A percentile compares a stretch with the other conserved stretches of the same genome.
Conservation (phyloP, 2,797 vertebrate genomes). For the Pogonophryne albipinna region DNA sequence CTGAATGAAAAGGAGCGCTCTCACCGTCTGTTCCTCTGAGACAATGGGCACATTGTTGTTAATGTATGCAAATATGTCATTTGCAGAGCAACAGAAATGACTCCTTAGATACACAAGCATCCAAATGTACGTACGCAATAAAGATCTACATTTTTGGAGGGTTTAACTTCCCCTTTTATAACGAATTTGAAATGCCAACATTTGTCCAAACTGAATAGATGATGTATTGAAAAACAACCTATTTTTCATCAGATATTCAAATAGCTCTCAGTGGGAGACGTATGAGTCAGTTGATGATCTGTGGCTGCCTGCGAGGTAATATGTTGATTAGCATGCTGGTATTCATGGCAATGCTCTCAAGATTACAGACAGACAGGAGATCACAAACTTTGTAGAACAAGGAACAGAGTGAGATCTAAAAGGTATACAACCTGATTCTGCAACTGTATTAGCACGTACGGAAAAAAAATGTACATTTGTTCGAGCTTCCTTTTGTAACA, state of each 20-base stretch:
- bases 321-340: constrained; percentile 47
- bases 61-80: constrained; percentile 50
- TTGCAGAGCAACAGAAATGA: constrained; percentile 30
- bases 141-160: neutral
- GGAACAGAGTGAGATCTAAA: no score
- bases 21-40: constrained; percentile 30
- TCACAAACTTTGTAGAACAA: neutral
- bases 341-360: constrained; percentile 34
- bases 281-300: constrained; percentile 54
- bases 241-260: constrained; percentile 41
- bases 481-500: neutral
- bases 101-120: constrained; percentile 6
- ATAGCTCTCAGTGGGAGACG: constrained; percentile 48
- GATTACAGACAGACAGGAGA: constrained; percentile 2
- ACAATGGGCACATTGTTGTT: constrained; percentile 52
- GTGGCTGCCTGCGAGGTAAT: constrained; percentile 40
- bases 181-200: neutral
- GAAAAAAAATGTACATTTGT: neutral
- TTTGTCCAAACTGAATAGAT: neutral
- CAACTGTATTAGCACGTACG: neutral
- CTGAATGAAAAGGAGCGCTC: neutral
- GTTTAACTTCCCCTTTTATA: neutral
- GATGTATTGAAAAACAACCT: neutral
- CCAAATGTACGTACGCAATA: neutral
- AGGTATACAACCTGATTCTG: neutral